A percentile compares a stretch with the other conserved stretches of the same genome.
Conservation (phyloP, 2,797 vertebrate genomes). For the Gymnodraco acuticeps region DNA sequence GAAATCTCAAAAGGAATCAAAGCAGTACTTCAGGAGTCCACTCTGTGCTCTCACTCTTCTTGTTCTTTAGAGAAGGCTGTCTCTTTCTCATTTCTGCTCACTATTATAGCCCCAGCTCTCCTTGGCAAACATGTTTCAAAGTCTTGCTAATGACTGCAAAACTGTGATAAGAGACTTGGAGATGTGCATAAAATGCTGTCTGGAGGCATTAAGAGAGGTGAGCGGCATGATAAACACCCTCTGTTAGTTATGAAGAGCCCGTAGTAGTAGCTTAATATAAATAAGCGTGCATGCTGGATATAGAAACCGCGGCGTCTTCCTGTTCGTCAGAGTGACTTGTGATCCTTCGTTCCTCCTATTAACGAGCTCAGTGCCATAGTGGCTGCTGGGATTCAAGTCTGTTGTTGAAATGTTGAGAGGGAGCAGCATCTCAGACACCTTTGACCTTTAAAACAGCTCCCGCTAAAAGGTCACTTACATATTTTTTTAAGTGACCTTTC, state of each 20-base stretch:
- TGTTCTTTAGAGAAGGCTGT: constrained; percentile 39
- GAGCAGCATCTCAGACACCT: constrained; percentile 10
- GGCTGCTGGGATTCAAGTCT: constrained; percentile 1
- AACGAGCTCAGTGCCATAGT: constrained; percentile 5
- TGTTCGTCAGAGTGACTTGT: constrained; percentile 7
- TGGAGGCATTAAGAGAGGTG: constrained; percentile 41
- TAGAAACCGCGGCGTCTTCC: constrained; percentile 1
- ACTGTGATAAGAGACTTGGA: constrained; percentile 57
- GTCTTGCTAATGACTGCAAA: constrained; percentile 56
- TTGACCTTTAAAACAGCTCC: constrained; percentile 37
- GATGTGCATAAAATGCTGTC: constrained; percentile 55
- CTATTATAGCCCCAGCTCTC: constrained; percentile 28
- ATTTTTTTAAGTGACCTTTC: constrained; percentile 4
- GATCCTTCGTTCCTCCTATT: constrained; percentile 6
- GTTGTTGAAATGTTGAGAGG: not conserved
- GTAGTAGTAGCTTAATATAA: constrained; percentile 5
- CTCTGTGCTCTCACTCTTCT: constrained; percentile 14
- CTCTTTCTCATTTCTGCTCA: constrained; percentile 12
- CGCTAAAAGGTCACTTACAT: no score
- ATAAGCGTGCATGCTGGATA: not conserved
- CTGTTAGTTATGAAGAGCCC: constrained; percentile 19
- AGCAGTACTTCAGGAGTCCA: constrained; percentile 56
- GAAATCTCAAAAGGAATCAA: constrained; percentile 60
- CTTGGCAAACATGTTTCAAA: constrained; percentile 68
- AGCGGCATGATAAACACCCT: constrained; percentile 57